Percentiles rank a stretch among this genome's conserved stretches.
Evolutionary conservation across 2,113 vertebrate species (phyloP).

Genomic region (Sander vitreus): DNA sequence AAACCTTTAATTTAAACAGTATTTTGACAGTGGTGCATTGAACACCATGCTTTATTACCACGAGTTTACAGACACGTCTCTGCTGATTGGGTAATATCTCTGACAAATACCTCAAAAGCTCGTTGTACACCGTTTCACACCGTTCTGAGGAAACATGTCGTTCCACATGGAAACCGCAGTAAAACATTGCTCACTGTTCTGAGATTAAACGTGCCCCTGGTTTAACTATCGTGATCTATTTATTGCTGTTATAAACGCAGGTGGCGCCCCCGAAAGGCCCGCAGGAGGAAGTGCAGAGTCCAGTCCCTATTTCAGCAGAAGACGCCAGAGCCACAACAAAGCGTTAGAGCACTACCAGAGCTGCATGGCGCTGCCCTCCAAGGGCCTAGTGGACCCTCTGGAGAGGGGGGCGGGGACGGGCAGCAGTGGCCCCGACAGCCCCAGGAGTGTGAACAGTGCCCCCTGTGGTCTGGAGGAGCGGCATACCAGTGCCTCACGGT

Average conservation of each 20-base stretch:
- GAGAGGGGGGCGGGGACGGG: slow-evolving; percentile 52
- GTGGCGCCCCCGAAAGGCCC: slow-evolving; percentile 41
- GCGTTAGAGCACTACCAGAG: slow-evolving; percentile 84
- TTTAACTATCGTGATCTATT: no score
- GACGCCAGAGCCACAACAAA: slow-evolving; percentile 68
- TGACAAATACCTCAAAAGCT: no score
- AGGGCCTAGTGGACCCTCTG: slow-evolving; percentile 63
- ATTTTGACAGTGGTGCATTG: no score
- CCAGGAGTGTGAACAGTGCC: slow-evolving; percentile 75
- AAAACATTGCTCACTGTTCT: no score
- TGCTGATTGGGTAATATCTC: no score
- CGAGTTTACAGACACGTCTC: no score
- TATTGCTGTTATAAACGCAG: slow-evolving; percentile 5
- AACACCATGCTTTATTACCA: no score
- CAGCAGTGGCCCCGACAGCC: slow-evolving; percentile 64
- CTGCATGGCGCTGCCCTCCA: slow-evolving; percentile 81
- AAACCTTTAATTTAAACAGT: no score
- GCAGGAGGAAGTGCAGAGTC: slow-evolving; percentile 76
- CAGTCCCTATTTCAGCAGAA: slow-evolving; percentile 85
- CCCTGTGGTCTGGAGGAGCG: slow-evolving; percentile 66
- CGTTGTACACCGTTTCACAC: no score
- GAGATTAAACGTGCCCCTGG: no score
- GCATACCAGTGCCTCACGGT: slow-evolving; percentile 18
- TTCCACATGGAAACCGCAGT: no score
- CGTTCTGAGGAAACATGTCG: no score